Percentiles rank a stretch among this genome's conserved stretches.
phyloP scores from a whole-genome alignment of 2,113 vertebrate genomes.

The Hiodon alosoides region DNA sequence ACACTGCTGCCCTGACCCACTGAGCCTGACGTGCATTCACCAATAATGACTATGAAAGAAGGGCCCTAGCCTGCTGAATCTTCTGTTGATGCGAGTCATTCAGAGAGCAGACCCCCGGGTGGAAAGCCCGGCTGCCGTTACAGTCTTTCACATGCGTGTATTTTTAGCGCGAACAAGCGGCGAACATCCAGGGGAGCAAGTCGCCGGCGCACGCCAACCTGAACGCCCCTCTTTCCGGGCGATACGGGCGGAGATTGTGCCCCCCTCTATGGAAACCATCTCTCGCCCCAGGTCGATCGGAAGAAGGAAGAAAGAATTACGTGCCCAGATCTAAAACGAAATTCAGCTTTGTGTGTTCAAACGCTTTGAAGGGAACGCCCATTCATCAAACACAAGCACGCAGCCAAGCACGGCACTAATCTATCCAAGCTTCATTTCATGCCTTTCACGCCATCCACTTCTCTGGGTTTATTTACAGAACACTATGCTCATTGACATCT shows the following conservation, averaged over 20 bases:
- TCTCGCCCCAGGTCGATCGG: neutral
- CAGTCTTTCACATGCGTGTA: neutral
- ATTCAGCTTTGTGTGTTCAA: neutral
- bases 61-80: too few relatives aligned
- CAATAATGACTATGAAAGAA: too few relatives aligned
- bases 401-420: neutral
- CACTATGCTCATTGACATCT: neutral
- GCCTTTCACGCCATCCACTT: neutral
- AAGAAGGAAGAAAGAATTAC: neutral
- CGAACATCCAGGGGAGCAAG: neutral
- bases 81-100: neutral
- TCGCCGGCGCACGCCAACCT: too few relatives aligned
- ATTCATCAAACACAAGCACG: neutral
- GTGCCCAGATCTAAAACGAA: neutral
- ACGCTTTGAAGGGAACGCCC: neutral
- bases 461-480: neutral
- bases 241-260: neutral
- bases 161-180: neutral
- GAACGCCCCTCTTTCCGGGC: neutral
- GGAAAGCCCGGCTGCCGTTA: neutral
- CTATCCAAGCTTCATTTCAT: neutral
- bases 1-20: too few relatives aligned
- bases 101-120: neutral
- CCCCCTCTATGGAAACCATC: neutral
- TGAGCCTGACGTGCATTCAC: too few relatives aligned